Evolutionary conservation across 2,797 vertebrate species (phyloP), one percentile per base, ranked within the genome.

Genomic region (Pseudotriccus pelzelni): DNA sequence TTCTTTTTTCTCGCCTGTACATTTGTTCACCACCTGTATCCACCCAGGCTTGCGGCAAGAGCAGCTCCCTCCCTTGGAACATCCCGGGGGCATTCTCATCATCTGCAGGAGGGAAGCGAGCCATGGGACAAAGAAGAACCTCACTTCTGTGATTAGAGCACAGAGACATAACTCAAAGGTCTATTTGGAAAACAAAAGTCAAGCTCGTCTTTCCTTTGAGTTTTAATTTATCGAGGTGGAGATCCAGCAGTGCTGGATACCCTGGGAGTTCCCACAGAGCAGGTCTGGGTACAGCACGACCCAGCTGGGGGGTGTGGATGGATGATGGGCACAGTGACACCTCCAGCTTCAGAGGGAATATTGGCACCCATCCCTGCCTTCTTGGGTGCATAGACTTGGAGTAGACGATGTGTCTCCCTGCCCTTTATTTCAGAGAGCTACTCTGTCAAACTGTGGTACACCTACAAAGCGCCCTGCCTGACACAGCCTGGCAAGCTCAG

Each of bases 251-350:
- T 44, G 60, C 63, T 56, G 68, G 55, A 28, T 22, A 25, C 34
- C 46, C 49, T 23, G 34, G 37, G 27, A 32, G 20, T 58, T 39
- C 46, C 49, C 55, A 19, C 12, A 9, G 58, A 72, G 62, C 20
- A 0, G 0, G 6, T 56, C 66, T 10, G 15, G 46, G 43, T 47
- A 30, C 28, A 14, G 32, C 1, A 0, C 36, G 25, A 28, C 39
- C 34, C 27, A 4, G 36, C 2, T 3, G 2, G 52, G 47, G 37
- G 37, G 7, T 6, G 23, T 14, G 37, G 63, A 6, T n/a, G 44
- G 62, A 9, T 67, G 12, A 49, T 82, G 89, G 52, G 32, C 39
- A 49, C 25, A 7, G 25, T 10, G 74, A n/a, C 25, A 12, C 12
- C 64, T 75, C 44, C 4, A 9, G 41, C 28, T 77, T 79, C 59